These are phyloP conservation scores for Syngnathus floridae DNA, from an alignment of 2,113 vertebrate species.

Conservation along the genomic window DNA sequence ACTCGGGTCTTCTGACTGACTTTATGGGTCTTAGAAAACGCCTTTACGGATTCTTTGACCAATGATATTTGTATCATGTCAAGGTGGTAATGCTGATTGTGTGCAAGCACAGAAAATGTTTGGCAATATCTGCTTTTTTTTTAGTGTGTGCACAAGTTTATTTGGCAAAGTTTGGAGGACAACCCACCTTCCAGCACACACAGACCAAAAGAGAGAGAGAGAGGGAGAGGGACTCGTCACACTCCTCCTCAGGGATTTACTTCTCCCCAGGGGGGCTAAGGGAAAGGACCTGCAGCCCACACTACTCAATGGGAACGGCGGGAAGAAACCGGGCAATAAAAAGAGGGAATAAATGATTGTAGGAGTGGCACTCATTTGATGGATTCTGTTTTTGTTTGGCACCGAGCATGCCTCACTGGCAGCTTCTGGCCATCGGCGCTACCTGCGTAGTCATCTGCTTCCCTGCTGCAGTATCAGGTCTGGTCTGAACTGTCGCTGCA, in stretches of 20 bases:
- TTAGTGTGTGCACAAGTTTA: conserved; percentile 41
- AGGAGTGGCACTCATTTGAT: conserved; percentile 36
- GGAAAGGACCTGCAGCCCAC: conserved; percentile 53
- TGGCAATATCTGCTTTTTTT: conserved; percentile 27
- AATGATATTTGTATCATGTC: background rate
- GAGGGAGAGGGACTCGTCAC: conserved; percentile 52
- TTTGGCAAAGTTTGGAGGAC: conserved; percentile 64
- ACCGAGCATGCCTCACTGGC: conserved; percentile 49
- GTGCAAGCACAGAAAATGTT: conserved; percentile 23
- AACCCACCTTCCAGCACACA: conserved; percentile 58
- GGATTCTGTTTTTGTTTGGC: conserved; percentile 36
- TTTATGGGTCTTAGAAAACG: background rate
- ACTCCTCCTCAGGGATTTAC: conserved; percentile 63
- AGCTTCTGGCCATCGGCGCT: conserved; percentile 35
- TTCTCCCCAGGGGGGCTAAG: conserved; percentile 55
- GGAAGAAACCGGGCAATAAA: conserved; percentile 42
- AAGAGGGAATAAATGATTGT: conserved; percentile 29
- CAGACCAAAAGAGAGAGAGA: conserved; percentile 20
- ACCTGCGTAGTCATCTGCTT: conserved; percentile 46
- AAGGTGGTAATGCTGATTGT: background rate
- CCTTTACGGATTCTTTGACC: background rate
- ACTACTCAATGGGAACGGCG: conserved; percentile 41
- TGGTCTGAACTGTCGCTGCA: conserved; percentile 26
- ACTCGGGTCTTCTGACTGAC: background rate
- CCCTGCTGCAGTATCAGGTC: conserved; percentile 14